Evolutionary conservation across 2,888 invertebrate species (phyloP), one percentile per base, ranked within the genome.

Genomic region (Chelonus formosanus): DNA sequence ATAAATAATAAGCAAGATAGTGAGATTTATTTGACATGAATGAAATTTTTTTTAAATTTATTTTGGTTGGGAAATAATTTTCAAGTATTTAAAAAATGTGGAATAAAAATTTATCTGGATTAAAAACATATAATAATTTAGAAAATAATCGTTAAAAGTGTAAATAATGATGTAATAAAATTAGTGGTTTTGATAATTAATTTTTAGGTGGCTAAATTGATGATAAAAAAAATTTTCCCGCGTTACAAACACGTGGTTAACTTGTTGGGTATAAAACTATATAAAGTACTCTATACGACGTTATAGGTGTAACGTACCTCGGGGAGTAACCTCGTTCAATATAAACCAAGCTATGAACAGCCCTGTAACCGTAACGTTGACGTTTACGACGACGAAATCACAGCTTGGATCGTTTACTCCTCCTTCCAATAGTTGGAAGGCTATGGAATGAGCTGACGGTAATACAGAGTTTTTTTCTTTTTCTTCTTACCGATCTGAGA

Each of bases 321-420:
- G 76, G 84, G 84, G 83, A 84, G 82, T 81, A 82, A 82, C 79
- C 82, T 80, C 79, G 80, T 84, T 82, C 82, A 80, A 83, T 83
- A 84, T 84, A 84, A 83, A 82, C 81, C 78, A 81, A 20, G 80
- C 81, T 75, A 80, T 77, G 79, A 84, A 83, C 80, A 83, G 82
- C 83, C 79, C 81, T 81, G 83, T 83, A 84, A 84, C 82, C 84
- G 83, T 83, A 84, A 84, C 83, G 81, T 80, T 84, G 84, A 84
- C 84, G 83, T 84, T 84, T 84, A 84, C 84, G 84, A 84, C 81
- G 79, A 81, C 82, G 83, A 83, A 84, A 84, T 84, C 83, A 84
- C 81, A 78, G 84, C 82, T 82, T 74, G 77, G 80, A 80, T 83
- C 83, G 83, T 84, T 83, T 83, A 78, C 79, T 78, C 78, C 73